Evolutionary conservation across 1,140 invertebrate genomes (phyloP).

Genomic region (Drosophila quadrilineata): DNA sequence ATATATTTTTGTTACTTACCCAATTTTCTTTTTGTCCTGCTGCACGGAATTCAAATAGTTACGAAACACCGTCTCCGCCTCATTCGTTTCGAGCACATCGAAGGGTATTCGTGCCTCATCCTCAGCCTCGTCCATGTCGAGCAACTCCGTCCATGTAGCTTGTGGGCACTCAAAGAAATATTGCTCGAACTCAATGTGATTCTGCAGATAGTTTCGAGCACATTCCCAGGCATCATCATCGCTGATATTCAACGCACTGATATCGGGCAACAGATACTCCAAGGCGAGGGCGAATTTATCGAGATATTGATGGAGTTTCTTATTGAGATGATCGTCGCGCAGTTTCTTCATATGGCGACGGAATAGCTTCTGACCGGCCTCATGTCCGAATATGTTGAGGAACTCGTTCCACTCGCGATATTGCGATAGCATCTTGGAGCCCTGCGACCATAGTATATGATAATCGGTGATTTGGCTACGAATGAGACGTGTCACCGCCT

Average conservation of each 20-base stretch:
- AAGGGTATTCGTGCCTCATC: conserved; percentile 92
- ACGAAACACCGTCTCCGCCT: conserved; percentile 95
- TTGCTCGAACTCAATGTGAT: conserved; percentile 93
- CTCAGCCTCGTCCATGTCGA: conserved; percentile 84
- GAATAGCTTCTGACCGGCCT: conserved; percentile 91
- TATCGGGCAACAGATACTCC: conserved; percentile 91
- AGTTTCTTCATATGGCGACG: conserved; percentile 91
- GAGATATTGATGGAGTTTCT: conserved; percentile 90
- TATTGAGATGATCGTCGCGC: conserved; percentile 91
- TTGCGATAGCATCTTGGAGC: conserved; percentile 91
- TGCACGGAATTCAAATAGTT: conserved; percentile 95
- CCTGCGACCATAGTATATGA: conserved; percentile 92
- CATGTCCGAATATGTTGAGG: conserved; percentile 92
- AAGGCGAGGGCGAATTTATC: conserved; percentile 90
- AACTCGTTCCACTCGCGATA: conserved; percentile 95
- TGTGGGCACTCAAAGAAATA: conserved; percentile 94
- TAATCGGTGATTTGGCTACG: conserved; percentile 90
- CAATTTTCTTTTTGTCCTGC: conserved; percentile 93
- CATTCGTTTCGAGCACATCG: conserved; percentile 93
- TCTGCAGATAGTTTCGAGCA: conserved; percentile 90
- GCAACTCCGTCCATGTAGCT: conserved; percentile 89
- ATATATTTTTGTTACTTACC: conserved; percentile 88
- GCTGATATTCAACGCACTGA: conserved; percentile 85
- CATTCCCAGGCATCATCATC: conserved; percentile 91
- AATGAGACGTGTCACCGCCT: conserved; percentile 92